These are phyloP conservation scores for Pangasianodon gigas DNA, from an alignment of 2,113 vertebrate genomes.

Conservation along the genomic window DNA sequence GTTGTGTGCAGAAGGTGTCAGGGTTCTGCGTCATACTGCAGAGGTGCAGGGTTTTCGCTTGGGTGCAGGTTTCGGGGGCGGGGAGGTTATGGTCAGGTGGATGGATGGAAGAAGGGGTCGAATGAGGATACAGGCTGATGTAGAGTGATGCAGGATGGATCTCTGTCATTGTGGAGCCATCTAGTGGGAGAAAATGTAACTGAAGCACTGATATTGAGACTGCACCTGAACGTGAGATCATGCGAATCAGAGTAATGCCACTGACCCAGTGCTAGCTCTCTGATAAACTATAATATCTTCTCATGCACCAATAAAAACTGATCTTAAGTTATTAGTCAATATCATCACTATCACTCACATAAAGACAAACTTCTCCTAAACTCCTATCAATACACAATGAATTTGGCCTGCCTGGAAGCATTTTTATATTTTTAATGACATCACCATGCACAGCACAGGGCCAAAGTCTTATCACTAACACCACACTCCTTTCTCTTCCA, in stretches of 20 bases:
- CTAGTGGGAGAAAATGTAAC: constrained; percentile 23
- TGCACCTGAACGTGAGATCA: not conserved
- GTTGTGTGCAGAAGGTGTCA: not conserved
- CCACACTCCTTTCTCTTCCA: not conserved
- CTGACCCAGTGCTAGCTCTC: not conserved
- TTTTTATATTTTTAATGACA: too few relatives aligned
- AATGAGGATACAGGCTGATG: constrained; percentile 35
- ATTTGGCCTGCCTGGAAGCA: too few relatives aligned
- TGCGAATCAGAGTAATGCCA: not conserved
- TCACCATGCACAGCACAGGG: too few relatives aligned
- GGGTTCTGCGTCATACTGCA: constrained; percentile 21
- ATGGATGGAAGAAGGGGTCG: not conserved
- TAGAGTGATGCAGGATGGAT: not conserved
- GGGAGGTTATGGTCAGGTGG: too few relatives aligned
- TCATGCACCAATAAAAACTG: too few relatives aligned
- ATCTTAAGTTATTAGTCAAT: too few relatives aligned
- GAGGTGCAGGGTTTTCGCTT: not conserved
- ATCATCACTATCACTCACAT: too few relatives aligned
- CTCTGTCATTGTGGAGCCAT: constrained; percentile 31
- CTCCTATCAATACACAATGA: not conserved
- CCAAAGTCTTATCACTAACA: too few relatives aligned
- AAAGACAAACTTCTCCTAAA: too few relatives aligned
- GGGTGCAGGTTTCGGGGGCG: not conserved
- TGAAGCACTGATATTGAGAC: not conserved
- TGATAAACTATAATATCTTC: not conserved